Evolutionary conservation across 2,888 invertebrate genomes (phyloP), one percentile per base, ranked within the genome.

Genomic region (Acanthoscelides obtectus): DNA sequence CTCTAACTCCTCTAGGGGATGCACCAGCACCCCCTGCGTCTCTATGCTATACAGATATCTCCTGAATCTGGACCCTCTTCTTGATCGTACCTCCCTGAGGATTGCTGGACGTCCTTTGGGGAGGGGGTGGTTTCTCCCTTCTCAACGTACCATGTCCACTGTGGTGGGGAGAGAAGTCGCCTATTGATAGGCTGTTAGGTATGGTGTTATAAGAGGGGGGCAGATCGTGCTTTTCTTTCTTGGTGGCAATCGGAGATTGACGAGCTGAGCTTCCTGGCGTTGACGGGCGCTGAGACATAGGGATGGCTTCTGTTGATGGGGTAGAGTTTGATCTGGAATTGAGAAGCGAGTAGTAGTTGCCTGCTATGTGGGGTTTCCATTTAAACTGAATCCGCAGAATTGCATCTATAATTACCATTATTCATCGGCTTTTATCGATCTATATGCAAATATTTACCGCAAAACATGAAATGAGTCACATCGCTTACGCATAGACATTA

Each of bases 21-120:
- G 45, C 45, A 12, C 17, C 17, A 1, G 45, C 45, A 45, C 12
- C 45, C 20, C 64, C 63, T 63, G 22, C 22, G 64, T 20, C 25
- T 19, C 68, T 71, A 2, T 77, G 88, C 90, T 92, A 93, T 83
- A 93, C 93, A 73, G 92, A 92, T 84, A 93, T 93, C 86, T 93
- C 93, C 85, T 93, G 93, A 79, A 93, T 93, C 86, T 93, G 93
- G 73, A 93, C 93, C 81, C 93, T 89, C 84, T 93, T 93, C 85
- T 93, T 93, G 78, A 92, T 87, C 22, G 91, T 90, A 64, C 87
- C 88, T 72, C 84, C 87, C 20, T 87, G 85, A 82, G 81, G 81
- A 75, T 84, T 85, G 75, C 85, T 85, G 0, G 85, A 83, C 12
- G 86, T 84, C 66, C 86, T 78, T 66, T 84, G 78, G 2, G 86